A percentile compares a stretch with the other conserved stretches of the same genome.
phyloP scores from a whole-genome alignment of 2,888 invertebrate genomes.

The Lypha dubia region DNA sequence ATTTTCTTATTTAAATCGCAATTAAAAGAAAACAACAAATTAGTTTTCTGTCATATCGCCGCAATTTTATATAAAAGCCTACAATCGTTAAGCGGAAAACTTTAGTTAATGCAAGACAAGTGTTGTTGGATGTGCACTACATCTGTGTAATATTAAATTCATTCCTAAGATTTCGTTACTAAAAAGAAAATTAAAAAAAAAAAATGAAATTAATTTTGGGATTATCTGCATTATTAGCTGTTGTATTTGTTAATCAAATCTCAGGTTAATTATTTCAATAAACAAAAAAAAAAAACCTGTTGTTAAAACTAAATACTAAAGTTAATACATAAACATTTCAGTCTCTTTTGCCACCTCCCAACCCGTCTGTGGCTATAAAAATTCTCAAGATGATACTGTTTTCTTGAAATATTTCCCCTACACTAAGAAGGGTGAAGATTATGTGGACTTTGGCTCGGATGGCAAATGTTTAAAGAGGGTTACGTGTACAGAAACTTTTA shows the following conservation, averaged over 20 bases:
- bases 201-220: constrained; percentile 58
- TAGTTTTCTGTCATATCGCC: background rate
- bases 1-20: constrained; percentile 29
- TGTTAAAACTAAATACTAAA: background rate
- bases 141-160: background rate
- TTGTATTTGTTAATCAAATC: constrained; percentile 59
- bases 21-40: constrained; percentile 48
- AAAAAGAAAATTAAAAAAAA: background rate
- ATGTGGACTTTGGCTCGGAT: constrained; percentile 79
- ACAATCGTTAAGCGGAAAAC: background rate
- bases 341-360: constrained; percentile 73
- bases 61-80: constrained; percentile 40
- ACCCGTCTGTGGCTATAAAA: constrained; percentile 79
- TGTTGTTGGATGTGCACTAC: background rate
- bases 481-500: constrained; percentile 78
- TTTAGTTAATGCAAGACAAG: constrained; percentile 38
- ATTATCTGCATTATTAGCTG: constrained; percentile 38
- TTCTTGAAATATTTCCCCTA: constrained; percentile 79
- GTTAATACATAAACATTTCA: background rate
- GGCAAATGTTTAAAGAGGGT: constrained; percentile 79
- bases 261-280: constrained; percentile 45
- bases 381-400: constrained; percentile 78
- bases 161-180: background rate
- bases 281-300: background rate
- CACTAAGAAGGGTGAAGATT: constrained; percentile 78